Base-by-base conservation (phyloP, 2,888 invertebrate genomes). In the Hydrotaea cyrtoneurina region DNA sequence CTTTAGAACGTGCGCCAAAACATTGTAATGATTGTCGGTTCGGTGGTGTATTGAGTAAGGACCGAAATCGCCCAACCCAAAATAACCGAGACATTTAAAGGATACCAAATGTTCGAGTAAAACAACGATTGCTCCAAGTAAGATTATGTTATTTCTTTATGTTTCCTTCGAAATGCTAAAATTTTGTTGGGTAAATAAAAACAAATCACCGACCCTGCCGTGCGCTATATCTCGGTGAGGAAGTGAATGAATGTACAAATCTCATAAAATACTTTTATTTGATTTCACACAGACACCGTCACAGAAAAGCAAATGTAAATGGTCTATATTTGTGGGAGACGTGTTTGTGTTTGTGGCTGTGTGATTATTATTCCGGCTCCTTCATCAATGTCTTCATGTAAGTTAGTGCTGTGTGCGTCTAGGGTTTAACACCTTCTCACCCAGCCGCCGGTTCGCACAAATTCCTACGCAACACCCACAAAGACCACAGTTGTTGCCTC, bases 141-240 rank as follows among this genome's bases (percentile, higher is more conserved):
- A 69, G 69, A 69, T 69, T 46, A 69, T 69, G 31, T 62, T 36
- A 66, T 66, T 17, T 66, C 66, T 39, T 26, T 66, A 43, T 66
- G 17, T 31, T 66, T 66, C 66, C 64, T 36, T 8, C 15, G 66
- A 39, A 66, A 55, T 55, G 8, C 21, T 55, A 21, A 55, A 55
- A 55, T 21, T 21, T 66, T 36, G n/a, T 3, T 19, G 21, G 66
- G 39, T 66, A 66, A 39, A 66, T 50, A 50, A 50, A 50, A 50
- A 3, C 50, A n/a, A 50, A 50, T 43, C 64, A 31, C 10, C 26
- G 31, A 4, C 31, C 31, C 31, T 31, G 31, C 31, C 31, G 31
- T 31, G 2, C 31, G 31, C 31, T 7, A 31, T n/a, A n/a, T n/a
- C n/a, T n/a, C 10, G 10, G 53, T 10, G 26, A 11, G 62, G 31